Base-by-base conservation (phyloP, 2,113 vertebrate species). In the Paracanthobrama guichenoti region DNA sequence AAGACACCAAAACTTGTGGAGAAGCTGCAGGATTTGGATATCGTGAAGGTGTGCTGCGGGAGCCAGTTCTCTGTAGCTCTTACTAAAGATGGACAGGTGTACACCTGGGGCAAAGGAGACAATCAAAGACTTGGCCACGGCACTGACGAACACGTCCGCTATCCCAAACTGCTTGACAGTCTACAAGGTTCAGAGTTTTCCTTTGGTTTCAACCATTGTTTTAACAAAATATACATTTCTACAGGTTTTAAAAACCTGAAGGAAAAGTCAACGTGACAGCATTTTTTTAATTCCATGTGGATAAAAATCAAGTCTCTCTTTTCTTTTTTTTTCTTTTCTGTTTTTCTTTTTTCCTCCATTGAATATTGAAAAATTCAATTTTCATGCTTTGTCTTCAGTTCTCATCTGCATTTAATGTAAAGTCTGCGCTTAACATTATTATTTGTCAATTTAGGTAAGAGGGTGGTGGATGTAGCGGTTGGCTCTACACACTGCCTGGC, bases 21-120 rank as follows among this genome's bases (percentile, higher is more conserved):
- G 90, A 99, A 98, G 82, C 96, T 99, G 64, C 98, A 99, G 88
- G 97, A 98, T 87, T 88, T 99, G 88, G 96, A 98, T 87, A 94
- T 98, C 0, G 91, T 98, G 13, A 98, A 97, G 92, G 97, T 99
- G 9, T 96, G 95, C 89, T 99, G 98, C 3, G 98, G 98, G 59
- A 99, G 97, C 90, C 98, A 99, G 86, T 99, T 99, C 90, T 99
- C 98, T 6, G 91, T 98, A 88, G 96, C 98, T 11, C 93, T 99
- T 86, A 96, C 97, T 13, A 99, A 99, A 93, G 97, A 98, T 31
- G 98, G 98, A 0, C 97, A 98, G 82, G 96, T 99, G 26, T 99
- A 98, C 87, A 98, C 97, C 0, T 99, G 98, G 98, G 98, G 98
- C 3, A 99, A 99, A 88, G 98, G 98, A 60, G 98, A 99, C 94